Conservation (phyloP, 1,140 invertebrate species). For the Tachypleus tridentatus region DNA sequence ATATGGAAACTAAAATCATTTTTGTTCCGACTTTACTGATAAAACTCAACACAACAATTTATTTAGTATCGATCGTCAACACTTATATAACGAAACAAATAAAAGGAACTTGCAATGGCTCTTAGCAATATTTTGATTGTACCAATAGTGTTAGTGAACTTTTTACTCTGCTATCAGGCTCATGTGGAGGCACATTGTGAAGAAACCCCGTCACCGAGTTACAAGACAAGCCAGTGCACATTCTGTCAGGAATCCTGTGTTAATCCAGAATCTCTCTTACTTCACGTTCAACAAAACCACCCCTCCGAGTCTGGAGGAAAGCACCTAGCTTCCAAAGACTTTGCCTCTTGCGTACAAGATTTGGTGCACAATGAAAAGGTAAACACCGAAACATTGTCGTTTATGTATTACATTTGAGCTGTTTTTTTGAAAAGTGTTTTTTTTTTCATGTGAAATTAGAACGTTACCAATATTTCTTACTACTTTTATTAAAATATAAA, state of each 20-base stretch:
- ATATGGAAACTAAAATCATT: neutral
- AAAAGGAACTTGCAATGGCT: neutral
- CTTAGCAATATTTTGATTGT: neutral
- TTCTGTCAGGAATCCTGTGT: conserved; percentile 23
- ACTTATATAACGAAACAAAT: neutral
- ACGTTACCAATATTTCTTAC: no score
- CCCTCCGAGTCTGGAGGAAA: conserved; percentile 24
- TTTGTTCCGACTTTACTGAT: neutral
- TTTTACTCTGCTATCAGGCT: conserved; percentile 5
- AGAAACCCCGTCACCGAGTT: neutral
- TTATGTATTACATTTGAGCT: neutral
- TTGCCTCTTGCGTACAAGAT: conserved; percentile 24
- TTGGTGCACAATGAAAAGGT: conserved; percentile 29
- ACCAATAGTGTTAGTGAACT: neutral
- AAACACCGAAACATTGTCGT: neutral
- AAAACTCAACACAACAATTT: neutral
- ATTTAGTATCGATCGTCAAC: neutral
- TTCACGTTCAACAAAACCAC: conserved; percentile 27
- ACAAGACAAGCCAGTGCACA: neutral
- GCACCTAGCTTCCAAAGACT: conserved; percentile 29
- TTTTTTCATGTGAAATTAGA: neutral
- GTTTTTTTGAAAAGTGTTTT: neutral
- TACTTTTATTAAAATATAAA: no score
- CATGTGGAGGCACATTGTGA: conserved; percentile 10
- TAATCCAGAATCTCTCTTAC: conserved; percentile 23